Base-by-base conservation (phyloP, 1,140 invertebrate species). In the Drosophila ogumai region DNA sequence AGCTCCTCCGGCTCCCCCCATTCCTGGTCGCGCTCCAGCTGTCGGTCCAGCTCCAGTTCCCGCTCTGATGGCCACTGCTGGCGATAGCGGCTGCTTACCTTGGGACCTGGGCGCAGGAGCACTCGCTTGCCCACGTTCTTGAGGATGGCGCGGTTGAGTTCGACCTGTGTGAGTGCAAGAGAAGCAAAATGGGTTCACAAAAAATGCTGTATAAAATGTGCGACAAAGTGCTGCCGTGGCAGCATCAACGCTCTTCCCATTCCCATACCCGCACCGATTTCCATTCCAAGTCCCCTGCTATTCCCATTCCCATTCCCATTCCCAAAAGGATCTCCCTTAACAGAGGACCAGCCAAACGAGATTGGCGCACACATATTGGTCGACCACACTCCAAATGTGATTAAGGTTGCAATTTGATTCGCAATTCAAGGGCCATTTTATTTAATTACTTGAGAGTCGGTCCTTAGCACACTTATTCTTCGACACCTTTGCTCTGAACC, bases 121-220 rank as follows among this genome's bases (percentile, higher is more conserved):
- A 93, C 93, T 54, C 94, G 94, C 90, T 94, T 94, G 78, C 94
- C 94, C 55, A 94, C 94, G 69, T 94, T 94, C 79, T 94, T 94
- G 73, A 94, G 81, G 91, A 94, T 94, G 60, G 93, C 93, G 25
- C 94, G 90, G 91, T 94, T 94, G 77, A 93, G 93, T 69, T 94
- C 94, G 13, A 94, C 94, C 91, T 92, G 74, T 69, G 43, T 19
- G 31, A 19, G 55, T n/a, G 46, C 22, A 63, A 77, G 34, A 43
- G 54, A 60, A 63, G 57, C 22, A 56, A 88, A 75, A 38, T 76
- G 61, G 44, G 32, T 82, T 88, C 38, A 63, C 69, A 84, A 84
- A 61, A 75, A 78, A 73, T 67, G 41, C 50, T 72, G 55, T 61
- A 40, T 34, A 25, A 81, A 75, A 65, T 72, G 38, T 60, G 38